Conservation (phyloP, 2,797 vertebrate genomes). For the Podarcis lilfordi region DNA sequence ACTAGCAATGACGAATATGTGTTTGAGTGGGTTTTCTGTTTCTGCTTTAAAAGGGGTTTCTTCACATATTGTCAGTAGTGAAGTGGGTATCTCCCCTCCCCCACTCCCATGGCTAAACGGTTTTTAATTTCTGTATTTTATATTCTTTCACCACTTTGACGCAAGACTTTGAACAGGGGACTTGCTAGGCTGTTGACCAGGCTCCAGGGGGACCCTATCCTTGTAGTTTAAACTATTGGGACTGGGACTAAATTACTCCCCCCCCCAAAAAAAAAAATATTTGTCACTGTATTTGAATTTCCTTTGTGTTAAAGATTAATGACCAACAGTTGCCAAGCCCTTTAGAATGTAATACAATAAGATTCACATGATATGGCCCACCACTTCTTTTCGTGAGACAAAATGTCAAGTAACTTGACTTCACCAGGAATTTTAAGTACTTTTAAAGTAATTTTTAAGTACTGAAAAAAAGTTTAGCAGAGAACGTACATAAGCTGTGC, state of each 20-base stretch:
- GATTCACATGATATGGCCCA: slow-evolving; percentile 41
- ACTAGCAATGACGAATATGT: neutral
- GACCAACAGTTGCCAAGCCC: slow-evolving; percentile 56
- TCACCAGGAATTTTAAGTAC: slow-evolving; percentile 34
- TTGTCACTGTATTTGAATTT: slow-evolving; percentile 65
- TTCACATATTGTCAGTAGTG: neutral
- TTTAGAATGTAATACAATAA: slow-evolving; percentile 53
- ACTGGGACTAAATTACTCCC: slow-evolving; percentile 36
- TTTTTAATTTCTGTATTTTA: slow-evolving; percentile 8
- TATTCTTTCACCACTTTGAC: slow-evolving; percentile 65
- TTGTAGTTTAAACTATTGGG: slow-evolving; percentile 51
- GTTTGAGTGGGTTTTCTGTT: neutral
- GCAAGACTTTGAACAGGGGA: slow-evolving; percentile 69
- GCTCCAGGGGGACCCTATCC: slow-evolving; percentile 58
- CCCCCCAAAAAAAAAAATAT: neutral
- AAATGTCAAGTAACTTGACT: slow-evolving; percentile 59
- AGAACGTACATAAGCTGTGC: neutral
- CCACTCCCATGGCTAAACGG: slow-evolving; percentile 41
- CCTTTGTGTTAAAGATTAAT: slow-evolving; percentile 77
- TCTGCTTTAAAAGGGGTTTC: neutral
- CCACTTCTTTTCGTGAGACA: slow-evolving; percentile 45
- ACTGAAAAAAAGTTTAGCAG: slow-evolving; percentile 34
- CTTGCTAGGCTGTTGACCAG: slow-evolving; percentile 56
- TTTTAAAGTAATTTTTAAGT: no score
- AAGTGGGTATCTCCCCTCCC: neutral